phyloP scores from a whole-genome alignment of 1,140 invertebrate genomes.

The Bradynema listronoti region DNA sequence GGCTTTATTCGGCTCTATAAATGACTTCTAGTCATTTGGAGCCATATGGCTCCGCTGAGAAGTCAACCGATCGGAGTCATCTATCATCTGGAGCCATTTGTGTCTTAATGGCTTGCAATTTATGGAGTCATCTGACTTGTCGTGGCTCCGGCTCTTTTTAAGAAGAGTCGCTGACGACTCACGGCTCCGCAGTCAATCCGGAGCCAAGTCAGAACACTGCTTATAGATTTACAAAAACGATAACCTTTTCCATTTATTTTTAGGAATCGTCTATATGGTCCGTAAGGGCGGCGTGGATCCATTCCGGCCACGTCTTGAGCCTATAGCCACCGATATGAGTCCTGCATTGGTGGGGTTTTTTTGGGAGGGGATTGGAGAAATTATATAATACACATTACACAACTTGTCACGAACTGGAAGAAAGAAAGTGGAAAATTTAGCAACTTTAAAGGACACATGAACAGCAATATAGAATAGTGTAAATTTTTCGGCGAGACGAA shows the following conservation, averaged over 20 bases:
- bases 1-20: background rate
- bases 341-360: conserved; percentile 11
- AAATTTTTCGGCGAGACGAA: too few relatives aligned
- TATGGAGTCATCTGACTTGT: background rate
- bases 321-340: conserved; percentile 11
- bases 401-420: background rate
- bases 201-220: background rate
- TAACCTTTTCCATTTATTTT: background rate
- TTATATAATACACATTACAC: conserved; percentile 4
- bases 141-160: background rate
- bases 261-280: conserved; percentile 17
- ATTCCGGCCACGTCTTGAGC: conserved; percentile 11
- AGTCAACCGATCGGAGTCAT: too few relatives aligned
- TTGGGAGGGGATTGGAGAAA: conserved; percentile 2
- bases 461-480: too few relatives aligned
- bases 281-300: conserved; percentile 4
- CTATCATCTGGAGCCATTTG: background rate
- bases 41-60: background rate
- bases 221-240: background rate
- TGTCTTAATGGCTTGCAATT: background rate
- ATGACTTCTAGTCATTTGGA: background rate
- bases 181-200: background rate
- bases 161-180: background rate
- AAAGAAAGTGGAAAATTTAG: background rate
- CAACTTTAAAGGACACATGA: too few relatives aligned